Evolutionary conservation across 1,140 invertebrate genomes (phyloP), one percentile per base, ranked within the genome.

Genomic region (Musca vetustissima): DNA sequence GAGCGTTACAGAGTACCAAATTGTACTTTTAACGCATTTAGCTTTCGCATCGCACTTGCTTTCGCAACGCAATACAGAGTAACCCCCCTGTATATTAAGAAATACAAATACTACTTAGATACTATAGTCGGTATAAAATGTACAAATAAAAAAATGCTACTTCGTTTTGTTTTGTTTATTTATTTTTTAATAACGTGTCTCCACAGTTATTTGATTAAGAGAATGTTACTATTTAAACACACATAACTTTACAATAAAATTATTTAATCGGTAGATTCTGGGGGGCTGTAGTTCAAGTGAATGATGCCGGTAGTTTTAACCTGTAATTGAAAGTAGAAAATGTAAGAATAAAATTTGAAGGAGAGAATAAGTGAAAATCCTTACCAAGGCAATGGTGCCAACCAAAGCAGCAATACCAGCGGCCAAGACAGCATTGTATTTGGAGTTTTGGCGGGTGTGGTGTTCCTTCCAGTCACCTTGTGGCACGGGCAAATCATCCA

Each of bases 401-500:
- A 83, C 74, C 22, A 87, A 72, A 70, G 88, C 85, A 32, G 82
- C 78, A 70, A 92, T 69, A n/a, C 92, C 91, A 57, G 84, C 73
- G 25, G 84, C 70, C n/a, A 94, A 83, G 21, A 87, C 84, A 9
- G 85, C 75, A 75, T 93, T 93, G 83, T 91, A 90, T 75, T 86
- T 88, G 65, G 83, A 83, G 72, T 93, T 88, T 32, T 85, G 85
- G 25, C 86, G 85, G 67, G 89, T 85, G 76, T 92, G 78, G 32
- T 86, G 76, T 19, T 89, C 87, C 74, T 91, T 83, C 92, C 92
- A 94, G 13, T 88, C 88, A 24, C 92, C 92, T 59, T 85, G 82
- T 6, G 92, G 91, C 15, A 88, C 85, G 4, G 90, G 89, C 75
- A 93, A 76, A 73, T 93, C 91, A 76, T 93, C 89, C 86, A 92